These are phyloP conservation scores for Hipposideros armiger DNA, from an alignment of 2,113 vertebrate genomes.

Conservation along the genomic window DNA sequence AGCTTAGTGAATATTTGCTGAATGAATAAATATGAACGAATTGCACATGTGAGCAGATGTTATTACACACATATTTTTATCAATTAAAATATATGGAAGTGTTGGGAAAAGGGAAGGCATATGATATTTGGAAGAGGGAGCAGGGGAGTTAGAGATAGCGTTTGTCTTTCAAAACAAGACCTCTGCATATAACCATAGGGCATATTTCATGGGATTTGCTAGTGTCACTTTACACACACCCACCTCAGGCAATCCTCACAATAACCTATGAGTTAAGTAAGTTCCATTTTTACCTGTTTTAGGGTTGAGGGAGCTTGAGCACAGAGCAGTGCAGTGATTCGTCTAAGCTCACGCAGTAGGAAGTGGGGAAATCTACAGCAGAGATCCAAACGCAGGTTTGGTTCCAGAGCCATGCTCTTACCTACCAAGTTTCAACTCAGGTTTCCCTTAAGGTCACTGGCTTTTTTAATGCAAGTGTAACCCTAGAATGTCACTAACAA, in stretches of 20 bases:
- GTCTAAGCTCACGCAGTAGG: background rate
- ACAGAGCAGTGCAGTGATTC: background rate
- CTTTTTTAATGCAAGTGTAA: background rate
- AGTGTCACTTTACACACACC: background rate
- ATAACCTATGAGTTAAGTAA: background rate
- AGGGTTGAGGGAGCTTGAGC: constrained; percentile 11
- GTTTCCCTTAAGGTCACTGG: background rate
- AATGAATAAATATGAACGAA: background rate
- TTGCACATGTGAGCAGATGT: background rate
- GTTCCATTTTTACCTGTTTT: background rate
- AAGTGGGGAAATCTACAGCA: background rate
- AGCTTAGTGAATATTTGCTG: background rate
- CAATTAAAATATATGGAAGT: background rate
- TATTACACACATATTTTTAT: background rate
- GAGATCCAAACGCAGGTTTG: background rate
- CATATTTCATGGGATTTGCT: background rate
- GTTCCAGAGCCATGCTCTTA: background rate
- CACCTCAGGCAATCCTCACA: background rate
- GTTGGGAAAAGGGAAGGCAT: background rate
- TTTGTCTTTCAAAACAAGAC: background rate
- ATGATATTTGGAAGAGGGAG: background rate
- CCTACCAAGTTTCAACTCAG: rapidly evolving
- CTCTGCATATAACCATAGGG: rapidly evolving
- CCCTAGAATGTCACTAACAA: background rate
- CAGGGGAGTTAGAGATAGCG: background rate